Conservation (phyloP, 1,140 invertebrate species). For the Grapholita molesta region DNA sequence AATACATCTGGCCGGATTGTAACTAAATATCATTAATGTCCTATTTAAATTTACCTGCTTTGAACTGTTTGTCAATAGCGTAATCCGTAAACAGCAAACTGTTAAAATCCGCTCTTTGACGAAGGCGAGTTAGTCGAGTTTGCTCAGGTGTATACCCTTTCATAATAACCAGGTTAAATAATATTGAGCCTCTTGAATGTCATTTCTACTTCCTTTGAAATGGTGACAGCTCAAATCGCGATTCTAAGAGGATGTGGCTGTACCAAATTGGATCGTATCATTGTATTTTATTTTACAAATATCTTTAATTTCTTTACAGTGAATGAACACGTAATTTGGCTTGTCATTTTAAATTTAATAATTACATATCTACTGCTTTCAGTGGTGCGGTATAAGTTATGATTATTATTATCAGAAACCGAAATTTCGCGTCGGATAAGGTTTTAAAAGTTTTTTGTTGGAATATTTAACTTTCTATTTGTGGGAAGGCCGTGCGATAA, state of each 20-base stretch:
- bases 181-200: slow-evolving; percentile 33
- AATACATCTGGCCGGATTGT: slow-evolving; percentile 29
- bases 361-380: neutral
- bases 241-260: neutral
- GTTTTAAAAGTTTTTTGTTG: neutral
- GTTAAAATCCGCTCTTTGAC: slow-evolving; percentile 62
- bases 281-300: neutral
- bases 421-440: neutral
- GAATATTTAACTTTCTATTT: slow-evolving; percentile 30
- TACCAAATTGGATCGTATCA: neutral
- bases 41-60: slow-evolving; percentile 57
- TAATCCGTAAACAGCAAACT: slow-evolving; percentile 67
- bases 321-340: neutral
- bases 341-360: neutral
- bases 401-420: neutral
- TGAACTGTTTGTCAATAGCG: slow-evolving; percentile 57
- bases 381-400: neutral
- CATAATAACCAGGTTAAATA: slow-evolving; percentile 28
- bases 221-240: slow-evolving; percentile 19
- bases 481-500: slow-evolving; percentile 25
- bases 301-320: neutral
- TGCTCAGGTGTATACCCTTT: slow-evolving; percentile 55
- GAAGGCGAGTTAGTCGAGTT: slow-evolving; percentile 39
- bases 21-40: slow-evolving; percentile 33
- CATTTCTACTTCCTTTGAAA: slow-evolving; percentile 21